Conservation (phyloP, 2,113 vertebrate species). For the Penelope pileata region DNA sequence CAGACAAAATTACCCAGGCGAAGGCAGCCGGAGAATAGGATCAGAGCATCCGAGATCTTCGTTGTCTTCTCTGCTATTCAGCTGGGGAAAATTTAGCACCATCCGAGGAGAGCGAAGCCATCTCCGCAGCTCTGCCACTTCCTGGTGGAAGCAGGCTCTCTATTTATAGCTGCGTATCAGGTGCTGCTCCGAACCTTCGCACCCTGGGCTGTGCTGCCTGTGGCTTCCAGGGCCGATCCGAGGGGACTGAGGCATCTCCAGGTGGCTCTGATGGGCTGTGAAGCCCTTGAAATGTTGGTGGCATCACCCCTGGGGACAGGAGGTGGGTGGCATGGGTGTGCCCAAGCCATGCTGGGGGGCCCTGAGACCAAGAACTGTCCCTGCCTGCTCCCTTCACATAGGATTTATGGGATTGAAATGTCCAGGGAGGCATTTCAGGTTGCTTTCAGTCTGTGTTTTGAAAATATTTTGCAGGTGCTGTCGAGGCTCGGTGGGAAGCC, state of each 20-base stretch:
- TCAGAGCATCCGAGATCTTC: neutral
- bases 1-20: slow-evolving; percentile 1
- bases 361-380: neutral
- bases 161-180: neutral
- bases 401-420: neutral
- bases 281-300: neutral
- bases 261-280: too few relatives aligned
- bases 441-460: neutral
- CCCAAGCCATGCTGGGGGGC: too few relatives aligned
- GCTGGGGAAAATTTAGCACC: neutral
- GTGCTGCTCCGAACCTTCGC: rapidly evolving
- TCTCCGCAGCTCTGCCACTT: neutral
- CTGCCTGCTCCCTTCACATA: neutral
- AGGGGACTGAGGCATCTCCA: neutral
- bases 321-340: neutral
- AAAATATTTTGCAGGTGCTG: neutral
- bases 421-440: neutral
- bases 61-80: neutral
- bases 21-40: slow-evolving; percentile 24
- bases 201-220: neutral
- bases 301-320: neutral
- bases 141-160: neutral
- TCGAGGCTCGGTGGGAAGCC: rapidly evolving
- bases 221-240: rapidly evolving
- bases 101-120: neutral